phyloP scores from a whole-genome alignment of 2,888 invertebrate genomes.

The Keiferia lycopersicella region DNA sequence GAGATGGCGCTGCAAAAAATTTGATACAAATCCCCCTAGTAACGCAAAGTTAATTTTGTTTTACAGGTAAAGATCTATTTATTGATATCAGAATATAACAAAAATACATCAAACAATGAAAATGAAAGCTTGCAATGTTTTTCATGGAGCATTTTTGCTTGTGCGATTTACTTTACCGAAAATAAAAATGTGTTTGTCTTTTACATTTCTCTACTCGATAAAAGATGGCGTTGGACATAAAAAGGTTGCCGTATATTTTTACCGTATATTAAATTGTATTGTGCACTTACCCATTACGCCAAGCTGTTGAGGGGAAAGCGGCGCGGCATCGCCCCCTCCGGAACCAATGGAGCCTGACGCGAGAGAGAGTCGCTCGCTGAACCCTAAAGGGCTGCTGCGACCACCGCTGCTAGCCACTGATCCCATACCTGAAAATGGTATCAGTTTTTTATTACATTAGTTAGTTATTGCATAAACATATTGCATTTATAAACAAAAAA shows the following conservation, averaged over 20 bases:
- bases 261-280: conserved; percentile 7
- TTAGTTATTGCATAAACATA: background rate
- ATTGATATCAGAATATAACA: too few relatives aligned
- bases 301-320: conserved; percentile 91
- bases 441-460: conserved; percentile 8
- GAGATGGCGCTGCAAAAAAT: conserved; percentile 61
- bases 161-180: too few relatives aligned
- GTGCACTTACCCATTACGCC: conserved; percentile 91
- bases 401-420: conserved; percentile 86
- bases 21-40: conserved; percentile 24
- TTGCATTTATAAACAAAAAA: background rate
- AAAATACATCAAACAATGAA: too few relatives aligned
- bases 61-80: background rate
- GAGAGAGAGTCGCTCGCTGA: conserved; percentile 85
- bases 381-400: conserved; percentile 81
- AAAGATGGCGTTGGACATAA: conserved; percentile 41
- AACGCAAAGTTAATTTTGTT: background rate
- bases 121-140: too few relatives aligned
- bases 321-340: conserved; percentile 81
- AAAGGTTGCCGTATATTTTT: background rate
- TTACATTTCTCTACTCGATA: conserved; percentile 31
- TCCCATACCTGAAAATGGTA: conserved; percentile 72
- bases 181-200: too few relatives aligned
- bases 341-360: conserved; percentile 85
- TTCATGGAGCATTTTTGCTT: too few relatives aligned